A percentile compares a stretch with the other conserved stretches of the same genome.
phyloP scores from a whole-genome alignment of 2,113 vertebrate species.

The Chlorocebus sabaeus region DNA sequence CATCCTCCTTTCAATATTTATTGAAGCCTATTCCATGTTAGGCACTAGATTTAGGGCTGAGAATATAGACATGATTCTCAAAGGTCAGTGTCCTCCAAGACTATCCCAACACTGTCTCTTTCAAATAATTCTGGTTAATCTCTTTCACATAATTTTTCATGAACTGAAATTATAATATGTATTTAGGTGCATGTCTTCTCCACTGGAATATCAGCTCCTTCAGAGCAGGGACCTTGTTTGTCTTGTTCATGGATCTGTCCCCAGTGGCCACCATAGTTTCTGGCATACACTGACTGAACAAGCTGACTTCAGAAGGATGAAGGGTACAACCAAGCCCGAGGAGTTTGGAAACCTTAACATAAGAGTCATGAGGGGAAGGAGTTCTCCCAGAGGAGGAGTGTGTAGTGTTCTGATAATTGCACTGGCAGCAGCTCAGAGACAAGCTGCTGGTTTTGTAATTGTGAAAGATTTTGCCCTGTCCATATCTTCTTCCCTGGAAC shows the following conservation, averaged over 20 bases:
- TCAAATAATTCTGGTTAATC: neutral
- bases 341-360: neutral
- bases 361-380: neutral
- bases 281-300: neutral
- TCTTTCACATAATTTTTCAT: neutral
- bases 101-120: neutral
- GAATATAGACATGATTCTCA: neutral
- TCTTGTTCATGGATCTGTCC: neutral
- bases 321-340: neutral
- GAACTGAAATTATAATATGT: neutral
- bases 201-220: no score
- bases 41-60: neutral
- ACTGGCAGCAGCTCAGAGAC: neutral
- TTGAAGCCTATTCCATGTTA: neutral
- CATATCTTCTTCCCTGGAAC: no score
- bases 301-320: neutral
- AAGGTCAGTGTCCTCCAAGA: neutral
- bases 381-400: neutral
- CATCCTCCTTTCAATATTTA: neutral
- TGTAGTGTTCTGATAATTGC: neutral
- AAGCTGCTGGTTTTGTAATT: neutral
- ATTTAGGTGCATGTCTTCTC: neutral
- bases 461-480: neutral
- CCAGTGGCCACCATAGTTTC: neutral
- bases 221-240: neutral